Base-by-base conservation (phyloP, 2,113 vertebrate species). In the Motacilla tschutschensis region DNA sequence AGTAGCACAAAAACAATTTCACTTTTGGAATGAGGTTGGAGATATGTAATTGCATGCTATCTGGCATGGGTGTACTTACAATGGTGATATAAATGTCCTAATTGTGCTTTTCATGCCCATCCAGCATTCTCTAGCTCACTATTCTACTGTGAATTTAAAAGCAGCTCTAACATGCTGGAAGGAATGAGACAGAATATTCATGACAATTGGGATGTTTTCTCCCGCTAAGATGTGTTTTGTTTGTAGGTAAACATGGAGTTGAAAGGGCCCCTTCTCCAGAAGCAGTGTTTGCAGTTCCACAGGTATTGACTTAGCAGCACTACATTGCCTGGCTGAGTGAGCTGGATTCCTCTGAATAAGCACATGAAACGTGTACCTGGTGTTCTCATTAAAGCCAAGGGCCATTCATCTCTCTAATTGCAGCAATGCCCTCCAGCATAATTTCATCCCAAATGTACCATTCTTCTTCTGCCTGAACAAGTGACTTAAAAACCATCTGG, bases 341-440 rank as follows among this genome's bases (percentile, higher is more conserved):
- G 95, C 87, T 93, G 87, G 85, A 90, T 97, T 97, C 92, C 95
- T 96, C 96, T 93, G 95, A 98, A 96, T 97, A 98, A 98, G 97
- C 96, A 94, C 96, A 96, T 93, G 93, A 96, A 97, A 94, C 95
- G 60, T 98, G 96, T 97, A 98, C 96, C 97, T 97, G 95, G 95
- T 92, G 95, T 97, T 98, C 98, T 98, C 98, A 99, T 99, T 98
- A 98, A 99, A 98, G 97, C 96, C 85, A 70, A 94, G 82, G 94
- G 97, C 95, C 97, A 98, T 99, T 98, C 96, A 97, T 99, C 98
- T 98, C 97, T 96, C 97, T 99, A 99, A 99, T 97, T 98, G 98
- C 97, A 97, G 95, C 96, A 97, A 92, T 97, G 98, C 96, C 98
- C 98, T 97, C 97, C 95, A 98, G 98, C 97, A 97, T 97, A 96